Conservation (phyloP, 35 echinoderm and acorn worm species). For the Acanthaster planci region DNA sequence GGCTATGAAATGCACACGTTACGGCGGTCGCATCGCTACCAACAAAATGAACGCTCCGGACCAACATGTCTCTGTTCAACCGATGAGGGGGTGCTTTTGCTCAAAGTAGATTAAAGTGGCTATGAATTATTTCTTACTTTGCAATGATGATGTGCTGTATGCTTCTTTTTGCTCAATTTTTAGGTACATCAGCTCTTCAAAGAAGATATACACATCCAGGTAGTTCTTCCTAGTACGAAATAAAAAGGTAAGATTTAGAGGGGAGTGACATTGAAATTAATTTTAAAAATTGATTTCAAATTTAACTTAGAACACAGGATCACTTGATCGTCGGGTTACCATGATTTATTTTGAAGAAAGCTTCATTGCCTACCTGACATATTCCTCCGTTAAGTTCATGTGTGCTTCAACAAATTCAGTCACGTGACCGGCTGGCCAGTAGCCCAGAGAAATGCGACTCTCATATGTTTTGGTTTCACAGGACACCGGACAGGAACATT, state of each 20-base stretch:
- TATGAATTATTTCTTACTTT: background rate
- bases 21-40: too few relatives aligned
- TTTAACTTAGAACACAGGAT: too few relatives aligned
- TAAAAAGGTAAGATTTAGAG: too few relatives aligned
- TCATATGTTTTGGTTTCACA: background rate
- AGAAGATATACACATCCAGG: conserved; percentile 3
- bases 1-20: too few relatives aligned
- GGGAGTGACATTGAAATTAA: too few relatives aligned
- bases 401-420: background rate
- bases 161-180: background rate
- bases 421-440: conserved; percentile 3
- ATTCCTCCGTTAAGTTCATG: background rate
- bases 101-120: too few relatives aligned
- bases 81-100: too few relatives aligned
- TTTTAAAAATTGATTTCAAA: too few relatives aligned
- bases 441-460: background rate
- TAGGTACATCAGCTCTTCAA: conserved; percentile 3
- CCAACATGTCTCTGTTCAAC: too few relatives aligned
- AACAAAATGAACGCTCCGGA: too few relatives aligned
- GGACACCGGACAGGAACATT: background rate
- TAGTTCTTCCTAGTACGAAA: background rate
- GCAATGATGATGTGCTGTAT: background rate
- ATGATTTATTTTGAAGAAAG: too few relatives aligned
- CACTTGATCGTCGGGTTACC: too few relatives aligned
- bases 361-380: background rate